Evolutionary conservation across 1,140 invertebrate genomes (phyloP), one percentile per base, ranked within the genome.

Genomic region (Mesaphorura yosii): DNA sequence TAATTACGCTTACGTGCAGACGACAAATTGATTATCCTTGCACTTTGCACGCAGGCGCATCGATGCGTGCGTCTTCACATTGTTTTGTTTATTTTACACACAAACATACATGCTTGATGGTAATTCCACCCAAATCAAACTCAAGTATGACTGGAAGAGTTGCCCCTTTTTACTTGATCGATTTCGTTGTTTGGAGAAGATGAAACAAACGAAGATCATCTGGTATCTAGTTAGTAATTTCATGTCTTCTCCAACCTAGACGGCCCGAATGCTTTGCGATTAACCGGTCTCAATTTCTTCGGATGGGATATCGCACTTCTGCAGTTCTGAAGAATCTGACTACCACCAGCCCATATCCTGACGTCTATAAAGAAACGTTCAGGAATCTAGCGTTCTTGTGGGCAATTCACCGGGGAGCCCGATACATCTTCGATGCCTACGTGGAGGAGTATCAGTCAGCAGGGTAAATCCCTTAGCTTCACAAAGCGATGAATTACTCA

Each of bases 401-500:
- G 60, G 60, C 55, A 19, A 57, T 63, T 27, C 60, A 63, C 38
- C 54, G 60, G 23, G 60, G 60, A 45, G 60, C 60, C 45, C 46
- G 57, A n/a, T 59, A 50, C 26, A 44, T 63, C 15, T 63, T 59
- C 38, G 60, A 63, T 50, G 57, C 60, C 4, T 63, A 63, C 48
- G 55, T 63, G 2, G 60, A 63, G 29, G 60, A 63, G 28, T 63
- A 63, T 34, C 51, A 52, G 12, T 54, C 60, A 17, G 60, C 60
- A 29, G 55, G 55, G 60, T 63, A 55, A 48, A 48, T 44, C 41
- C 14, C 12, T 44, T 44, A 44, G 14, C 20, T 44, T 44, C 14
- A 12, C 41, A 20, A 12, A 15, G 10, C 10, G 12, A 37, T 12
- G 12, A 12, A 37, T 17, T 37, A 37, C 34, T 37, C 34, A 12